A percentile compares a stretch with the other conserved stretches of the same genome.
phyloP scores from a whole-genome alignment of 2,113 vertebrate species.

The Pyxicephalus adspersus region DNA sequence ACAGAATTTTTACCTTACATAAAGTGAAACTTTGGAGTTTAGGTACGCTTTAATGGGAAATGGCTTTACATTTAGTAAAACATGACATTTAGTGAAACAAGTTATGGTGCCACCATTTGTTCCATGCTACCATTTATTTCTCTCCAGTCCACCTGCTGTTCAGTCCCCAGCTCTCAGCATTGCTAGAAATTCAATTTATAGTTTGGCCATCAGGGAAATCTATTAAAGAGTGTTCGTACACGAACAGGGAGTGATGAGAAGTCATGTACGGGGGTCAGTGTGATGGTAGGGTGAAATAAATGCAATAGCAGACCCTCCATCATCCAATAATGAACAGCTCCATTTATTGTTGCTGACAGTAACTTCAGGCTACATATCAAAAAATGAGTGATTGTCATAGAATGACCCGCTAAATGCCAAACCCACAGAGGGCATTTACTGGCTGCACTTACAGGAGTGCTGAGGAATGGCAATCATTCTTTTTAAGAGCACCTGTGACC shows the following conservation, averaged over 20 bases:
- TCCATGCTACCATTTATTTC: too few species aligned
- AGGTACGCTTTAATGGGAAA: too few species aligned
- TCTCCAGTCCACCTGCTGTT: too few species aligned
- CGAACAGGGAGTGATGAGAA: not conserved
- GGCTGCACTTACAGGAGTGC: not conserved
- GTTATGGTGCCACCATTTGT: too few species aligned
- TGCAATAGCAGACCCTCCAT: not conserved
- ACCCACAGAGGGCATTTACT: not conserved
- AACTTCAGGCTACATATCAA: not conserved
- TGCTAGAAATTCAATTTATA: not conserved
- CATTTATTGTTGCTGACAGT: not conserved
- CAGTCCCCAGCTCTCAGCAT: not conserved
- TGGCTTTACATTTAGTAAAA: too few species aligned
- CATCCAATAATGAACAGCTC: not conserved
- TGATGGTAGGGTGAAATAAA: not conserved
- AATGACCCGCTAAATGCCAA: not conserved
- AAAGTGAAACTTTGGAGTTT: too few species aligned
- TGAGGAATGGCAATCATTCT: not conserved
- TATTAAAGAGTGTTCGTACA: not conserved
- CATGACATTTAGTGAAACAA: too few species aligned
- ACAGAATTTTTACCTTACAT: too few species aligned
- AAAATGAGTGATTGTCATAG: conserved; percentile 3
- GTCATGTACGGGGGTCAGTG: not conserved
- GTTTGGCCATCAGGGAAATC: not conserved
- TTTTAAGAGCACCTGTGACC: not conserved